Conservation (phyloP, 2,888 invertebrate genomes). For the Gibbula magus region DNA sequence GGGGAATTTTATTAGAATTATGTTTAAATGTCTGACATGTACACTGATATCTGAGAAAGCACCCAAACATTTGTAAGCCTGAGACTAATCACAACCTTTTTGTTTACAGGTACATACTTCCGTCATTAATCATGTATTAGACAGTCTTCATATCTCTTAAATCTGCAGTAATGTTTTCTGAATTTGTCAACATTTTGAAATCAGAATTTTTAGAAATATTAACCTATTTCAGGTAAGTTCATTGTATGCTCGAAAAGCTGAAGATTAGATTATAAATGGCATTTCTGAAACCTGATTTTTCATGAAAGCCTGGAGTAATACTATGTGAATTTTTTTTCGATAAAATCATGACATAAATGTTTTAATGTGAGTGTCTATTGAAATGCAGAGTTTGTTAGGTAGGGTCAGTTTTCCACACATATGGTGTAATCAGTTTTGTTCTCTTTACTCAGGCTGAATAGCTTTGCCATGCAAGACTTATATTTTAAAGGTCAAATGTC, state of each 20-base stretch:
- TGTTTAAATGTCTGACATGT: too few relatives aligned
- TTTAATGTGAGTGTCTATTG: too few relatives aligned
- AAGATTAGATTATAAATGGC: too few relatives aligned
- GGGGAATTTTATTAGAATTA: too few relatives aligned
- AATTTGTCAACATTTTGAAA: neutral
- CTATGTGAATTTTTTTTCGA: too few relatives aligned
- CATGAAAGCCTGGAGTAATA: too few relatives aligned
- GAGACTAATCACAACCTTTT: conserved; percentile 1
- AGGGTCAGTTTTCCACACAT: conserved; percentile 58
- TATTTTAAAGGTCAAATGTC: conserved; percentile 22
- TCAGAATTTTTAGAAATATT: neutral
- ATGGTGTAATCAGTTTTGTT: conserved; percentile 60
- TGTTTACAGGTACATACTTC: neutral
- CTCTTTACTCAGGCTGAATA: conserved; percentile 49
- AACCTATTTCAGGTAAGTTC: neutral
- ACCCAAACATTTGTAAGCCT: neutral
- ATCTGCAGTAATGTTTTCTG: neutral
- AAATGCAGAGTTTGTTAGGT: neutral
- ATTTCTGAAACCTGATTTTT: too few relatives aligned
- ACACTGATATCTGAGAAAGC: too few relatives aligned
- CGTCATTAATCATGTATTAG: too few relatives aligned
- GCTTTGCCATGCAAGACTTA: conserved; percentile 22
- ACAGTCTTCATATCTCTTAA: neutral
- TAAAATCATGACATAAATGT: too few relatives aligned
- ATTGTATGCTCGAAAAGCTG: neutral